Percentiles rank a stretch among this genome's conserved stretches.
These are phyloP conservation scores for Amblyjoppa fuscipennis DNA, from an alignment of 2,888 invertebrate genomes.

Conservation along the genomic window DNA sequence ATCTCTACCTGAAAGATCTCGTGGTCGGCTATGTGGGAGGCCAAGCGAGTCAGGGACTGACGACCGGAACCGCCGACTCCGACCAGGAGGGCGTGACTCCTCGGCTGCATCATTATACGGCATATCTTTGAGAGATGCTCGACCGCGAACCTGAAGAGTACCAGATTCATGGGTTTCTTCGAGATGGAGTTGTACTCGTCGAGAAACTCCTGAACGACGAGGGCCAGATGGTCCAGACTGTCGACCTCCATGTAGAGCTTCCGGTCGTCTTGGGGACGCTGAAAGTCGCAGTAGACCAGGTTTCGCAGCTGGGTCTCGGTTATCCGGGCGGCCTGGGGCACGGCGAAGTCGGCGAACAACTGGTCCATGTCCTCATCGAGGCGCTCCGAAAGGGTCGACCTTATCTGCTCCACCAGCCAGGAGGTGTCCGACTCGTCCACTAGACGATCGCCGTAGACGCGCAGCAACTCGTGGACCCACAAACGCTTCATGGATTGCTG, in stretches of 20 bases:
- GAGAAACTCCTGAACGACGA: slow-evolving; percentile 94
- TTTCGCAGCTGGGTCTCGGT: slow-evolving; percentile 94
- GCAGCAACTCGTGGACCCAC: slow-evolving; percentile 97
- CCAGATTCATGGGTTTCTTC: slow-evolving; percentile 98
- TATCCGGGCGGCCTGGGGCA: slow-evolving; percentile 85
- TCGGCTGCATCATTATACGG: slow-evolving; percentile 95
- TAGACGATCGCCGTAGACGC: slow-evolving; percentile 97
- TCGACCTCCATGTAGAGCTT: slow-evolving; percentile 92
- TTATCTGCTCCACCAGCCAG: slow-evolving; percentile 92
- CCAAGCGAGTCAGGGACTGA: slow-evolving; percentile 95
- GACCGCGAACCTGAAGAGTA: slow-evolving; percentile 96
- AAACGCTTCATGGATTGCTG: slow-evolving; percentile 94
- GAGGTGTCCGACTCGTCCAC: slow-evolving; percentile 93
- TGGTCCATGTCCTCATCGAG: slow-evolving; percentile 90
- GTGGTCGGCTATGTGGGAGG: slow-evolving; percentile 96
- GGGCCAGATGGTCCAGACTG: slow-evolving; percentile 92
- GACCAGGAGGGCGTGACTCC: slow-evolving; percentile 95
- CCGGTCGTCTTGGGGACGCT: slow-evolving; percentile 95
- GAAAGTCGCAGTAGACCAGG: slow-evolving; percentile 97
- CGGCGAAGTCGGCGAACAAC: slow-evolving; percentile 89
- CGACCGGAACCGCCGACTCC: slow-evolving; percentile 97
- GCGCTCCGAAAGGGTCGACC: slow-evolving; percentile 87
- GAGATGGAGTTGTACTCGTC: slow-evolving; percentile 97
- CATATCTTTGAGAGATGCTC: slow-evolving; percentile 97
- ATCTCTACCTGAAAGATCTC: slow-evolving; percentile 97